Percentiles rank a stretch among this genome's conserved stretches.
Evolutionary conservation across 2,888 invertebrate species (phyloP).

Genomic region (Phymatocera aterrima): DNA sequence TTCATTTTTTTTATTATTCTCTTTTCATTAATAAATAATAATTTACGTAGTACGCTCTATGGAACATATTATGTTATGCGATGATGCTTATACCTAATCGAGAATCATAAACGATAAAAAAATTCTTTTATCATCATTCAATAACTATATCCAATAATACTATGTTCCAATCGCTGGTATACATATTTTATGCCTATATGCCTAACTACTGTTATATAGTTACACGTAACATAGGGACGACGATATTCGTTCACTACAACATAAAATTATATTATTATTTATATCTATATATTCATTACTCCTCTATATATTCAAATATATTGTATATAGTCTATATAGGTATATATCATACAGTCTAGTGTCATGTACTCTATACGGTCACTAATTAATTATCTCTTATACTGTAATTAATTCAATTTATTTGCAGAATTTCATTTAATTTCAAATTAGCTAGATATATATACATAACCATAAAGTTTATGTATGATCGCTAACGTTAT

Average conservation of each 20-base stretch:
- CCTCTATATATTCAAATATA: conserved; percentile 19
- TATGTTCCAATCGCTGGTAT: conserved; percentile 45
- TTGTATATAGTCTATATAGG: too few relatives aligned
- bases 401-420: too few relatives aligned
- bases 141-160: conserved; percentile 46
- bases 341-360: conserved; percentile 54
- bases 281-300: conserved; percentile 44
- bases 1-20: too few relatives aligned
- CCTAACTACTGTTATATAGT: background rate
- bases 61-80: conserved; percentile 44
- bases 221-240: too few relatives aligned
- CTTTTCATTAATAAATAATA: conserved; percentile 65
- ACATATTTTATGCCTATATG: background rate
- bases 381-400: conserved; percentile 40
- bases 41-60: conserved; percentile 60
- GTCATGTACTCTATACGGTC: conserved; percentile 54
- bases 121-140: conserved; percentile 32
- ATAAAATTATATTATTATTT: conserved; percentile 37
- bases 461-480: background rate
- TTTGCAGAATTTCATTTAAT: too few relatives aligned
- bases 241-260: too few relatives aligned
- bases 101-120: too few relatives aligned
- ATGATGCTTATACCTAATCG: background rate
- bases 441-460: background rate
- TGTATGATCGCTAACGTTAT: too few relatives aligned